Conservation (phyloP, 2,797 vertebrate genomes). For the Glossophaga mutica region DNA sequence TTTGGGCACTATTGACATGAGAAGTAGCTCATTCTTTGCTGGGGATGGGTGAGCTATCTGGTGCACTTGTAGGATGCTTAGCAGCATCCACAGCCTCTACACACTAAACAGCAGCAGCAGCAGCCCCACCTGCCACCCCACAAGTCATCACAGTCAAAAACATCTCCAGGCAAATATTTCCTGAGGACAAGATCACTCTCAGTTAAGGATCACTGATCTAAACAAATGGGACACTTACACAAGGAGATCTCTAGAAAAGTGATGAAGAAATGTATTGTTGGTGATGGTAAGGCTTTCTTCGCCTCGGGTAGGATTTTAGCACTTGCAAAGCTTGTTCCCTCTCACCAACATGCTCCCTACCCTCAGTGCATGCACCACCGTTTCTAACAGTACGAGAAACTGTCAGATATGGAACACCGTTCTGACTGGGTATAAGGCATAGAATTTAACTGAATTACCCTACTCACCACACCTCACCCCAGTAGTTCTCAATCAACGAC, state of each 20-base stretch:
- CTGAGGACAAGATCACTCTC: background rate
- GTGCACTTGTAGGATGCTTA: background rate
- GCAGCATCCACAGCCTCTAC: background rate
- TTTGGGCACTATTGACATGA: background rate
- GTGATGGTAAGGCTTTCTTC: background rate
- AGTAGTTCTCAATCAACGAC: background rate
- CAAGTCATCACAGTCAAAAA: background rate
- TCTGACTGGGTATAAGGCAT: background rate
- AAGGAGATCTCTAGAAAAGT: background rate
- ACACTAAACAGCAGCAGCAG: background rate
- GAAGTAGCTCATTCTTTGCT: background rate
- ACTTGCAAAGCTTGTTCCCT: background rate
- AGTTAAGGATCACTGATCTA: background rate
- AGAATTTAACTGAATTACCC: background rate
- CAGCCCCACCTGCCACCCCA: too few relatives aligned
- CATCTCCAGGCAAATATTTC: background rate
- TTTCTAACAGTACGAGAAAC: background rate
- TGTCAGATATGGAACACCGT: background rate
- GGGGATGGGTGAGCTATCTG: background rate
- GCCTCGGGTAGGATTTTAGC: background rate
- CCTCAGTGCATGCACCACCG: background rate
- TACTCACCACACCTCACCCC: too few relatives aligned
- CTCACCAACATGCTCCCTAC: background rate
- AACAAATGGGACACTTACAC: background rate
- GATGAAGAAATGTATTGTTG: background rate